Percentiles rank a stretch among this genome's conserved stretches.
These are phyloP conservation scores for Sceloporus undulatus DNA, from an alignment of 2,113 vertebrate species.

Conservation along the genomic window DNA sequence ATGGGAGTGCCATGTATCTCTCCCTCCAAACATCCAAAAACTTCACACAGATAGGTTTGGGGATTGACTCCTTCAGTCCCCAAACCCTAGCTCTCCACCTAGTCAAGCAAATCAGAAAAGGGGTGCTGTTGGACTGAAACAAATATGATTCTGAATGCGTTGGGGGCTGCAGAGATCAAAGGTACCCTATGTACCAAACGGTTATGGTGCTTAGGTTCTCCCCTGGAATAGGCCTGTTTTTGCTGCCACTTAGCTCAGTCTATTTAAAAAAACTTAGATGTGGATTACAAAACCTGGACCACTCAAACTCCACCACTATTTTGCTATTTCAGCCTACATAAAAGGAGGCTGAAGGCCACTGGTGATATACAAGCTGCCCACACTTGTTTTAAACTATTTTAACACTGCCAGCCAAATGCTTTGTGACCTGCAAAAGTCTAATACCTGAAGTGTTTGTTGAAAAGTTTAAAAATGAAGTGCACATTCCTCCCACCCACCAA, in stretches of 20 bases:
- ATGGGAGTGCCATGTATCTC: not conserved
- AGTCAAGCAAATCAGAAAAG: not conserved
- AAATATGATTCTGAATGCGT: not conserved
- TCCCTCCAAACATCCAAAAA: too few species aligned
- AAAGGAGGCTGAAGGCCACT: not conserved
- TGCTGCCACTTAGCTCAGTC: not conserved
- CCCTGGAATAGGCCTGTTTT: not conserved
- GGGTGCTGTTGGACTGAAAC: not conserved
- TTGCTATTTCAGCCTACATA: not conserved
- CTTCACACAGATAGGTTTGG: too few species aligned
- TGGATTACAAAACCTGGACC: not conserved
- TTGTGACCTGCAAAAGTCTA: not conserved
- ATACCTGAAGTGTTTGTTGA: not conserved
- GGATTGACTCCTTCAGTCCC: too few species aligned
- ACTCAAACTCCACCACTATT: not conserved
- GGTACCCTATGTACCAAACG: too few species aligned
- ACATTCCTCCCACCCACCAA: not conserved
- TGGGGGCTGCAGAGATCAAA: not conserved
- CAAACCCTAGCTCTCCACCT: not conserved
- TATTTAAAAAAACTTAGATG: too few species aligned
- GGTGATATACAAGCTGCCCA: not conserved
- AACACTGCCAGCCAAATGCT: slow-evolving; percentile 10
- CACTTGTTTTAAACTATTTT: not conserved
- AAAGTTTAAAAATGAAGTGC: slow-evolving; percentile 28
- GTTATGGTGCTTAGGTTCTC: not conserved